Percentiles rank a stretch among this genome's conserved stretches.
phyloP scores from a whole-genome alignment of 1,140 invertebrate genomes.

The Drosophila punjabiensis region DNA sequence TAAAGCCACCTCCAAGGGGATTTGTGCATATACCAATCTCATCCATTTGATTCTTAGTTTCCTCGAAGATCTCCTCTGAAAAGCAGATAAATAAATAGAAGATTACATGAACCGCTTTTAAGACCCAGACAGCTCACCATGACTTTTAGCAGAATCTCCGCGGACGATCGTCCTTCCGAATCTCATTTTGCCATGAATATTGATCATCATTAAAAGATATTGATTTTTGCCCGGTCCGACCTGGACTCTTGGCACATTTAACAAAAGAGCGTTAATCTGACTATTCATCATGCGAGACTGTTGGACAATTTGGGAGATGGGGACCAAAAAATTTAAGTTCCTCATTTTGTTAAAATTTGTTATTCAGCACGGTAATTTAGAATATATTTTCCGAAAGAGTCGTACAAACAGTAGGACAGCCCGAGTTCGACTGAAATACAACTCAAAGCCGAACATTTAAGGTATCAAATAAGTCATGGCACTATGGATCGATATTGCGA shows the following conservation, averaged over 20 bases:
- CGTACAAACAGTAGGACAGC: conserved; percentile 1
- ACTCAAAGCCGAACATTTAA: not conserved
- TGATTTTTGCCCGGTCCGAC: conserved; percentile 15
- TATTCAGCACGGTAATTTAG: conserved; percentile 6
- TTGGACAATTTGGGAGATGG: not conserved
- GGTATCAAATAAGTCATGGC: conserved; percentile 1
- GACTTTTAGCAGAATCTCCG: not conserved
- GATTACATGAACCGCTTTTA: no score
- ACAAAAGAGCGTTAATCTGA: conserved; percentile 22
- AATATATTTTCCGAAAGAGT: conserved; percentile 5
- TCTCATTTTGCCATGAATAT: conserved; percentile 15
- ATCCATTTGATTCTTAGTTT: conserved; percentile 17
- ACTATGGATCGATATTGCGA: not conserved
- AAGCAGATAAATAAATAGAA: not conserved
- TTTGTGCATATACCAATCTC: conserved; percentile 23
- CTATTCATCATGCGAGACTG: not conserved
- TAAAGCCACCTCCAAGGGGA: conserved; percentile 22
- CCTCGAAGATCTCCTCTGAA: conserved; percentile 14
- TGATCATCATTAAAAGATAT: conserved; percentile 16
- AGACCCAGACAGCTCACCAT: conserved; percentile 3
- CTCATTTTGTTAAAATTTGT: conserved; percentile 1
- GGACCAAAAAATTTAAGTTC: conserved; percentile 15
- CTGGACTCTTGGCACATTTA: conserved; percentile 31
- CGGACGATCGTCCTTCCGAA: conserved; percentile 29
- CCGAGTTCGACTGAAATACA: conserved; percentile 5